phyloP scores from a whole-genome alignment of 1,140 invertebrate species.

The Hylyphantes graminicola region DNA sequence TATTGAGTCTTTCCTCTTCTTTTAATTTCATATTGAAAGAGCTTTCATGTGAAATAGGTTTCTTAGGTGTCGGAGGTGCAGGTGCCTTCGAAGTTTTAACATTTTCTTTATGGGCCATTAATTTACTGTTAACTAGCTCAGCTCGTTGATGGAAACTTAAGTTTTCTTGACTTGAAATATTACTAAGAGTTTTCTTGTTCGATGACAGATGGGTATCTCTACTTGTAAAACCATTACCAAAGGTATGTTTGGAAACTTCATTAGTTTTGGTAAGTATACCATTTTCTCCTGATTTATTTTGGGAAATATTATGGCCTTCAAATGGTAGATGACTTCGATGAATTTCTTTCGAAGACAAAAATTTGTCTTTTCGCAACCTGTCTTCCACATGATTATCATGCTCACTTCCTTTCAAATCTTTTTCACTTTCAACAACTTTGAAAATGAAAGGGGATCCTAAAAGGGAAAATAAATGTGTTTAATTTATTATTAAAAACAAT shows the following conservation, averaged over 20 bases:
- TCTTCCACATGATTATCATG: constrained; percentile 35
- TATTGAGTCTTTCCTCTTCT: not conserved
- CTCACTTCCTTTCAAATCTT: constrained; percentile 32
- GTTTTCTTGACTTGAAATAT: constrained; percentile 65
- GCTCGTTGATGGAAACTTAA: constrained; percentile 54
- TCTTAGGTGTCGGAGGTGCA: constrained; percentile 57
- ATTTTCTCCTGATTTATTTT: constrained; percentile 22
- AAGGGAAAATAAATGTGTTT: constrained; percentile 58
- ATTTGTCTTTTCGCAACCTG: constrained; percentile 45
- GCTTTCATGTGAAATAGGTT: constrained; percentile 32
- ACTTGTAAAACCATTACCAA: constrained; percentile 23
- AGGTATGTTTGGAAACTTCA: constrained; percentile 15
- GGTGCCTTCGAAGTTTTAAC: constrained; percentile 27
- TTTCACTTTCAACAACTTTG: constrained; percentile 50
- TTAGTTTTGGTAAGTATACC: not conserved
- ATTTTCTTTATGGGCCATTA: constrained; percentile 53
- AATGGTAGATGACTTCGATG: constrained; percentile 45
- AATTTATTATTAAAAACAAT: not conserved
- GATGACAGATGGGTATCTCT: constrained; percentile 26
- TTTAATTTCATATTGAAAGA: not conserved
- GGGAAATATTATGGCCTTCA: constrained; percentile 4
- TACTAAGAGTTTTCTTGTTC: constrained; percentile 4
- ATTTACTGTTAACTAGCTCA: constrained; percentile 49
- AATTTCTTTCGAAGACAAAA: constrained; percentile 32
- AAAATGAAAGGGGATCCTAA: constrained; percentile 72